These are phyloP conservation scores for Napeogenes inachia DNA, from an alignment of 2,888 invertebrate species.

Conservation along the genomic window DNA sequence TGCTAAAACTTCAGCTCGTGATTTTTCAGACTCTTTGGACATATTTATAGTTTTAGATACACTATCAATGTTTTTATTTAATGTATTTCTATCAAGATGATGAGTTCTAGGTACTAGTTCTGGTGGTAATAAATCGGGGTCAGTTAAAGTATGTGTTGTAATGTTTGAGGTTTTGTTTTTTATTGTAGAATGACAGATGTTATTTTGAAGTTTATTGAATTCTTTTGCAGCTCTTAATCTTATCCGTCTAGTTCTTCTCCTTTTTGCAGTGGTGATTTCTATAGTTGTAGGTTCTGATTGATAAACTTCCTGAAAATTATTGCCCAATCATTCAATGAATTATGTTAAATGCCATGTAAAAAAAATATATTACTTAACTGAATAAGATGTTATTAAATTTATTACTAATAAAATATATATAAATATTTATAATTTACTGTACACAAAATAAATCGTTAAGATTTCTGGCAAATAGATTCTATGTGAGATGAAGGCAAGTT, in stretches of 20 bases:
- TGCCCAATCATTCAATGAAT: too few relatives aligned
- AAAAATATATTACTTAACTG: too few relatives aligned
- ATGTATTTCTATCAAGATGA: neutral
- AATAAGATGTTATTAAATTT: too few relatives aligned
- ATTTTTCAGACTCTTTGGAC: conserved; percentile 45
- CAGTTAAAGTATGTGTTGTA: neutral
- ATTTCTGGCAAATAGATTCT: too few relatives aligned
- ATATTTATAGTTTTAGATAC: conserved; percentile 36
- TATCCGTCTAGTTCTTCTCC: conserved; percentile 50
- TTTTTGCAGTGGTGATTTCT: conserved; percentile 39
- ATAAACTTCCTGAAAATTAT: neutral
- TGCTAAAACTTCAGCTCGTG: conserved; percentile 57
- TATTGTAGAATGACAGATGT: conserved; percentile 8
- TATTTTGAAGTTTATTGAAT: conserved; percentile 15
- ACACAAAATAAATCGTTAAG: too few relatives aligned
- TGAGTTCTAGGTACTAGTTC: neutral
- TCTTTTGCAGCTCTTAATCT: conserved; percentile 40
- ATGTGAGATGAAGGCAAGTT: too few relatives aligned
- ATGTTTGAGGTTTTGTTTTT: neutral
- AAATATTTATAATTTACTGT: too few relatives aligned
- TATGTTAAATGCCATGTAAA: too few relatives aligned
- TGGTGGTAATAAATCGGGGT: neutral
- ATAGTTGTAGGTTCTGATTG: conserved; percentile 14
- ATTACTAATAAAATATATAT: too few relatives aligned
- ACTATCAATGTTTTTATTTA: conserved; percentile 12